Evolutionary conservation across 2,888 invertebrate species (phyloP), one percentile per base, ranked within the genome.

Genomic region (Bombylius discolor): DNA sequence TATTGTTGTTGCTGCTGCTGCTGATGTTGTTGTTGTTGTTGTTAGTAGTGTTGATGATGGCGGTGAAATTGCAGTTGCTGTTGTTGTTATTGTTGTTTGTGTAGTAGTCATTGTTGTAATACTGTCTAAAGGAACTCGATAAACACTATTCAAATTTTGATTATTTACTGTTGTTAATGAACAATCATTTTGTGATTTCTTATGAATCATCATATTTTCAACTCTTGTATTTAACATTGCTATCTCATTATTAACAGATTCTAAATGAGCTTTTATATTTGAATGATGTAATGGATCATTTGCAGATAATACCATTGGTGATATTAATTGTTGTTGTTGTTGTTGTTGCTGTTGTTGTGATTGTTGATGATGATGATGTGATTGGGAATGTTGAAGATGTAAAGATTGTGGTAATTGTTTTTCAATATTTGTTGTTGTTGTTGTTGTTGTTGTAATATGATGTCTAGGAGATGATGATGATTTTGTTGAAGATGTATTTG

Each of bases 171-270:
- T 23, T 23, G 23, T 23, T 11, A 11, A 42, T 11, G 11, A 42
- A 42, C 11, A 42, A 11, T 42, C 39, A 42, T 42, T 42, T 4
- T 42, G 39, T 4, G 39, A 42, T 42, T 42, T 42, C 11, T 23
- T 47, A 48, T 56, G 49, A 23, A 79, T 64, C 60, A 79, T 78
- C 58, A 82, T 80, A 57, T 76, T 78, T 64, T 80, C 78, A 77
- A 82, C 81, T 63, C 81, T 78, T 59, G 75, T 70, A 63, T 80
- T 78, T 51, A 82, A 69, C 62, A 77, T 70, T 33, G 77, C 76
- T 58, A 82, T 74, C 67, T 81, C 80, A 51, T 75, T 70, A 63
- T 78, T 79, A 36, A 79, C 74, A 47, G 74, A 68, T 60, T 76
- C 68, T 60, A 75, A 62, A 57, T 67, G 67, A 9, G 65, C 67